These are phyloP conservation scores for Cyrtodaria siliqua DNA, from an alignment of 2,888 invertebrate genomes.

Conservation along the genomic window DNA sequence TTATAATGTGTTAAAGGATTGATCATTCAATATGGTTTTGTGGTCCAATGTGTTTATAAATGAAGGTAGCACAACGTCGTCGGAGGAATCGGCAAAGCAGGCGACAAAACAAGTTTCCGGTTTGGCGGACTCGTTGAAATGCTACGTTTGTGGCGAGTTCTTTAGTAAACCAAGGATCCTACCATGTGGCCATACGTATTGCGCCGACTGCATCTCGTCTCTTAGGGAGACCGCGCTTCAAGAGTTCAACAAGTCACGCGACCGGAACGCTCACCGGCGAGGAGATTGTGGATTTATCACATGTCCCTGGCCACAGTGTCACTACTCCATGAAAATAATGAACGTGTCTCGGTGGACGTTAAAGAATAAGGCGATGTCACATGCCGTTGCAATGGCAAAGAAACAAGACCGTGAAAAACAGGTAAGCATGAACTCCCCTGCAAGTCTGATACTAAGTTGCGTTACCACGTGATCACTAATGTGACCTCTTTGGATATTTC, in stretches of 20 bases:
- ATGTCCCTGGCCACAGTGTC: conserved; percentile 76
- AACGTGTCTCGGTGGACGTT: conserved; percentile 75
- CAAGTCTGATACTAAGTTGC: too few species aligned
- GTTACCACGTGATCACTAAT: neutral
- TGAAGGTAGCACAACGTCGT: conserved; percentile 50
- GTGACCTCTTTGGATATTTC: neutral
- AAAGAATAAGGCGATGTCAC: conserved; percentile 70
- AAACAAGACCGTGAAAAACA: conserved; percentile 56
- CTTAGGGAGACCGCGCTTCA: conserved; percentile 63
- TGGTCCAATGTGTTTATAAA: conserved; percentile 50
- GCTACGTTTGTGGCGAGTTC: conserved; percentile 73
- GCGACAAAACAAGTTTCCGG: conserved; percentile 5
- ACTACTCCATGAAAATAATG: conserved; percentile 76
- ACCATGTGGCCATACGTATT: conserved; percentile 79
- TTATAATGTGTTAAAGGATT: neutral
- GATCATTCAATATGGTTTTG: conserved; percentile 30
- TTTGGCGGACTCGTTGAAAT: conserved; percentile 62
- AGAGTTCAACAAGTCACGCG: conserved; percentile 61
- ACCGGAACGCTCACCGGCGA: conserved; percentile 56
- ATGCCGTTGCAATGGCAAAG: conserved; percentile 61
- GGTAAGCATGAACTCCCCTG: too few species aligned
- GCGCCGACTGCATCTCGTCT: conserved; percentile 69
- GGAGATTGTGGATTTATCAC: conserved; percentile 71
- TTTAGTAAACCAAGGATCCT: conserved; percentile 74
- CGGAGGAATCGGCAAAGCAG: conserved; percentile 21